phyloP scores from a whole-genome alignment of 2,113 vertebrate genomes.

The Corynorhinus townsendii region DNA sequence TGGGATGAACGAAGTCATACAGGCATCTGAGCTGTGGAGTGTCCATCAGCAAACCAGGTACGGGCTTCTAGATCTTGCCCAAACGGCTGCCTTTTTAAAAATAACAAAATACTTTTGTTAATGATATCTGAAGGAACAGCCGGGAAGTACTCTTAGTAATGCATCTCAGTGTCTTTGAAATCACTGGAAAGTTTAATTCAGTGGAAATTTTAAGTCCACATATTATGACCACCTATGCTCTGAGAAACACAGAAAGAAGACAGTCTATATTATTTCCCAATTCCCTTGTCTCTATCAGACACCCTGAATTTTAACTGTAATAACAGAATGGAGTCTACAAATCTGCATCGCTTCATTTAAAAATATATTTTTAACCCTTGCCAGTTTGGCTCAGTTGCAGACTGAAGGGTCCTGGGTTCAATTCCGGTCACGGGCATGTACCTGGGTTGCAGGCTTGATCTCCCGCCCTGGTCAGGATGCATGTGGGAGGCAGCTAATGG shows the following conservation, averaged over 20 bases:
- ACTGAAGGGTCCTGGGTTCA: too few species aligned
- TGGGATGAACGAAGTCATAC: neutral
- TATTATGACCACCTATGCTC: neutral
- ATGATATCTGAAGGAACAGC: conserved; percentile 35
- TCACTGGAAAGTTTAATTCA: conserved; percentile 30
- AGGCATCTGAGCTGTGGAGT: neutral
- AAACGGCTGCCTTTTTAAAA: neutral
- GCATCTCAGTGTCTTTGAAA: conserved; percentile 10
- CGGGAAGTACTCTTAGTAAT: neutral
- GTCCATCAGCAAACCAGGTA: neutral
- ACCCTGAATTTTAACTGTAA: neutral
- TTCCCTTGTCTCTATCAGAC: neutral
- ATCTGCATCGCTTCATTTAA: neutral
- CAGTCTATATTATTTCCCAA: neutral
- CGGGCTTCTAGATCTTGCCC: neutral
- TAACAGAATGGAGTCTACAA: neutral
- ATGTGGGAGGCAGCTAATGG: too few species aligned
- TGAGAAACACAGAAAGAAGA: neutral
- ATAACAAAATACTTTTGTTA: neutral
- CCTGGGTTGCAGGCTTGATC: too few species aligned
- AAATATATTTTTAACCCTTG: neutral
- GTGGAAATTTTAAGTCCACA: conserved; percentile 28
- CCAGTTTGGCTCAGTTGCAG: too few species aligned
- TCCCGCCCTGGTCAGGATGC: too few species aligned
- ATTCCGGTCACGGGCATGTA: too few species aligned